Conservation (phyloP, 64 coral and sea anemone genomes). For the Porites australiensis region DNA sequence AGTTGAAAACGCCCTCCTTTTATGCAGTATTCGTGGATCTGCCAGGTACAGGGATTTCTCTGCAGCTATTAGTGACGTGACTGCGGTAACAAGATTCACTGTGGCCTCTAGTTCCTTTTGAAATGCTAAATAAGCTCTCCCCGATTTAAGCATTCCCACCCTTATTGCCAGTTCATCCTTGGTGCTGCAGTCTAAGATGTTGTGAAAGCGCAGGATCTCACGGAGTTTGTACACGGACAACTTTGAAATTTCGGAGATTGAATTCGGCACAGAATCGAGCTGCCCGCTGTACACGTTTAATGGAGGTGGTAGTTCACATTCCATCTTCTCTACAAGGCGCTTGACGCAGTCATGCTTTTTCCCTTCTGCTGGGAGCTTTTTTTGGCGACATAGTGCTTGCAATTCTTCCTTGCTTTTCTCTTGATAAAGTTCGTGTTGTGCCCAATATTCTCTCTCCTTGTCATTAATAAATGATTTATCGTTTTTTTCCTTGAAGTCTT, state of each 20-base stretch:
- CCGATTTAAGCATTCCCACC: slow-evolving; percentile 58
- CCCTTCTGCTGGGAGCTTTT: slow-evolving; percentile 30
- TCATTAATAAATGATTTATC: slow-evolving; percentile 45
- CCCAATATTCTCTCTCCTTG: slow-evolving; percentile 52
- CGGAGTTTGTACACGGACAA: slow-evolving; percentile 31
- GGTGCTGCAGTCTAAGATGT: slow-evolving; percentile 48
- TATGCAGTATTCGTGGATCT: slow-evolving; percentile 41
- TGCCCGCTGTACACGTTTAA: slow-evolving; percentile 27
- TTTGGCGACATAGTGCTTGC: slow-evolving; percentile 17
- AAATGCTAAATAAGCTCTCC: slow-evolving; percentile 28
- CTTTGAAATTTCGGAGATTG: slow-evolving; percentile 48
- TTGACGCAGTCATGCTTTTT: slow-evolving; percentile 56
- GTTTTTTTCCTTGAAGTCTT: slow-evolving; percentile 23
- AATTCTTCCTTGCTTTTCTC: slow-evolving; percentile 21
- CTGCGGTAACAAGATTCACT: slow-evolving; percentile 34
- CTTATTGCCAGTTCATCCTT: slow-evolving; percentile 58
- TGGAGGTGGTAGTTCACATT: not conserved
- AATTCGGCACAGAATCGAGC: slow-evolving; percentile 9
- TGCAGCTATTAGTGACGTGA: not conserved
- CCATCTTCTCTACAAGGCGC: slow-evolving; percentile 17
- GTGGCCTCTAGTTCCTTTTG: slow-evolving; percentile 24
- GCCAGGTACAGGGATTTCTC: slow-evolving; percentile 44
- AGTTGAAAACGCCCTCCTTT: slow-evolving; percentile 36
- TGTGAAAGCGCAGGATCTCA: slow-evolving; percentile 57
- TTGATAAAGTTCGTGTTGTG: slow-evolving; percentile 49